A percentile compares a stretch with the other conserved stretches of the same genome.
These are phyloP conservation scores for Yponomeuta evonymella DNA, from an alignment of 2,888 invertebrate genomes.

Conservation along the genomic window DNA sequence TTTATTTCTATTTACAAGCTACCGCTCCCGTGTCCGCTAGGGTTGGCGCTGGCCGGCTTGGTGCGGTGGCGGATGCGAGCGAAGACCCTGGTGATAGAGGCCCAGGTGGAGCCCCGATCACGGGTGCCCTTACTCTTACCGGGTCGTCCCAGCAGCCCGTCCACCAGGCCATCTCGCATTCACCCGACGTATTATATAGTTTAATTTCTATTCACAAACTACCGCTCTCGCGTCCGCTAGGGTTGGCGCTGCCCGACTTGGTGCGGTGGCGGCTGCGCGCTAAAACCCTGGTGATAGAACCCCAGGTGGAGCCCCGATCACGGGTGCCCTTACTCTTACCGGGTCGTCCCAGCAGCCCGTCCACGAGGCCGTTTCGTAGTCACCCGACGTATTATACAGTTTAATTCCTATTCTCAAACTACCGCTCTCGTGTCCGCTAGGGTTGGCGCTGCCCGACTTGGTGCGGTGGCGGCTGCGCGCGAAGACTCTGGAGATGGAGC, in stretches of 20 bases:
- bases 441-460: constrained; percentile 79
- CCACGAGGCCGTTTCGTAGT: background rate
- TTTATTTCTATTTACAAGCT: too few relatives aligned
- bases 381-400: constrained; percentile 38
- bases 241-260: constrained; percentile 79
- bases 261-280: constrained; percentile 90
- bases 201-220: too few relatives aligned
- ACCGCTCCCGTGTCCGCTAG: constrained; percentile 81
- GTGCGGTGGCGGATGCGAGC: constrained; percentile 90
- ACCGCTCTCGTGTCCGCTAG: constrained; percentile 82
- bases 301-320: constrained; percentile 89
- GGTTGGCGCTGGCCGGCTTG: constrained; percentile 79
- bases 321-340: constrained; percentile 54
- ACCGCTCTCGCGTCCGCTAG: constrained; percentile 81
- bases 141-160: background rate
- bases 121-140: constrained; percentile 54
- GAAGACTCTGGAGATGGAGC: constrained; percentile 93
- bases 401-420: constrained; percentile 21
- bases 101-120: constrained; percentile 73
- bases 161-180: background rate
- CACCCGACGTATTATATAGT: too few relatives aligned
- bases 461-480: constrained; percentile 90
- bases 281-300: constrained; percentile 93
- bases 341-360: constrained; percentile 56
- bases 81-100: too few relatives aligned